Base-by-base conservation (phyloP, 2,113 vertebrate genomes). In the Otus sunia region DNA sequence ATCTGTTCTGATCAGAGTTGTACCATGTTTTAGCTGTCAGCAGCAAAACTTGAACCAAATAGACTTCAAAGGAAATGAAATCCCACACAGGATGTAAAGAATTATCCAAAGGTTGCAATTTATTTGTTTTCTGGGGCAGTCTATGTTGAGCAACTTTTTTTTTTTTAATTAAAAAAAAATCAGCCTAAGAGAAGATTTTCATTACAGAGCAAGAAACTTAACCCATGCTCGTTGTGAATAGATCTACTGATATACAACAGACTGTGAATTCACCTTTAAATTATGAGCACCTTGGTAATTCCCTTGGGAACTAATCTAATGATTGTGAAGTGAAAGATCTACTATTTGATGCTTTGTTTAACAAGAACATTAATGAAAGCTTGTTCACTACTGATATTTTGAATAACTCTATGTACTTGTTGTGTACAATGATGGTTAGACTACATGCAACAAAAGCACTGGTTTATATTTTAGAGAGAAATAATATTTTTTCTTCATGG, bases 241-340 rank as follows among this genome's bases (percentile, higher is more conserved):
- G 6, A 64, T 83, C 59, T 36, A 79, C 59, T 49, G 96, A 83
- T 89, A 80, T 18, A 75, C 5, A 75, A 60, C 88, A 97, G 97
- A 96, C 32, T 83, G 11, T 95, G 77, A 97, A 90, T 83, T 96
- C 83, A 96, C 76, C 77, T 97, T 95, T 86, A 96, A 92, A 80
- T 86, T 93, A 58, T 72, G 32, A 97, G n/a, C 74, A 95, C 60
- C 45, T 72, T 92, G 49, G 76, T 84, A 88, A 97, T 96, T 97
- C 95, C 95, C 86, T 81, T 69, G 92, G 90, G 95, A 98, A 97
- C 30, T 77, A 95, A 97, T 97, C 30, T 89, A 96, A 89, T 90
- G 45, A 30, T 91, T 95, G 43, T 85, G 92, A 96, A 95, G 63
- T 68, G 67, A 96, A 87, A 79, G 72, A 91, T 78, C 41, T 94